A percentile compares a stretch with the other conserved stretches of the same genome.
Conservation (phyloP, 2,888 invertebrate species). For the Blera fallax region DNA sequence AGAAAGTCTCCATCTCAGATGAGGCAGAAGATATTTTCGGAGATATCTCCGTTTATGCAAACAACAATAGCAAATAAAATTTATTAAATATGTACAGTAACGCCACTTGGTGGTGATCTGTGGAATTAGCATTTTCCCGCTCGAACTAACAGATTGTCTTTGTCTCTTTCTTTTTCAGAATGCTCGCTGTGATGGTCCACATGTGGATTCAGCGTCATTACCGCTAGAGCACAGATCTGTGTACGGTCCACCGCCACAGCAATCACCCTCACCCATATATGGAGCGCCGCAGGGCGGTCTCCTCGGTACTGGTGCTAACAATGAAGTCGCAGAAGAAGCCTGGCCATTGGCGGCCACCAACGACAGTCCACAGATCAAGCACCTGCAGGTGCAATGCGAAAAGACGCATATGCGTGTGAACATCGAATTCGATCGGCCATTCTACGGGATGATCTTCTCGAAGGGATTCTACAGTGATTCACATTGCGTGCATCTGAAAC, state of each 20-base stretch:
- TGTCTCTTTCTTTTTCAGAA: slow-evolving; percentile 83
- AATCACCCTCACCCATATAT: slow-evolving; percentile 82
- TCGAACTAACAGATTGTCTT: not conserved
- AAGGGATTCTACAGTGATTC: slow-evolving; percentile 96
- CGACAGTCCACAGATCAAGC: slow-evolving; percentile 96
- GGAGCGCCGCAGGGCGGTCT: slow-evolving; percentile 80
- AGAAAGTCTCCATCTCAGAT: slow-evolving; percentile 30
- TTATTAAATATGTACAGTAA: not conserved
- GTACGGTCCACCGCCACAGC: slow-evolving; percentile 88
- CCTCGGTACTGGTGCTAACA: slow-evolving; percentile 80
- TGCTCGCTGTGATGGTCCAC: slow-evolving; percentile 89
- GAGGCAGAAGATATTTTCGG: slow-evolving; percentile 10
- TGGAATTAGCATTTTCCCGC: not conserved
- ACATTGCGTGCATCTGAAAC: slow-evolving; percentile 95
- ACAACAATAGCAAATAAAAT: slow-evolving; percentile 22
- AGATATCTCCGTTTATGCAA: slow-evolving; percentile 21
- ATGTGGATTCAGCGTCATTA: slow-evolving; percentile 90
- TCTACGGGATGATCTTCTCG: slow-evolving; percentile 97
- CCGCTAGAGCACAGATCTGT: slow-evolving; percentile 91
- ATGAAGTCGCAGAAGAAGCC: slow-evolving; percentile 87
- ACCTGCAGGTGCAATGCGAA: slow-evolving; percentile 96
- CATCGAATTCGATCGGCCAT: slow-evolving; percentile 96
- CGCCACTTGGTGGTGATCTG: not conserved
- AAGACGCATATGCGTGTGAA: slow-evolving; percentile 97
- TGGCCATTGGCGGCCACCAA: slow-evolving; percentile 93